These are phyloP conservation scores for Rhamphomyia laevipes DNA, from an alignment of 2,888 invertebrate genomes.

Conservation along the genomic window DNA sequence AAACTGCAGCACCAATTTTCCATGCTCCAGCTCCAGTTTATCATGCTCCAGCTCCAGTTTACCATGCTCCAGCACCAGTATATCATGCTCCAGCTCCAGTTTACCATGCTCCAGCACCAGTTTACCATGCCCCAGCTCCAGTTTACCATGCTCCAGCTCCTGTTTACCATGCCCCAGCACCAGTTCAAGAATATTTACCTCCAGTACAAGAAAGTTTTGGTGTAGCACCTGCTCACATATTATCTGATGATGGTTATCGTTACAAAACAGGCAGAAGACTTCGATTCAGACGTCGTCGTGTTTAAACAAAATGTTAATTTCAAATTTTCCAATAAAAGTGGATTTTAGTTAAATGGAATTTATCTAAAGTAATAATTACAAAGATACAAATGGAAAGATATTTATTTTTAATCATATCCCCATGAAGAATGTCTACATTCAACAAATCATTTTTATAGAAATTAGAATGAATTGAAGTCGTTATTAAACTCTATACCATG, in stretches of 20 bases:
- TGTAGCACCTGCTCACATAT: conserved; percentile 1
- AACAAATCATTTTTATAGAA: too few species aligned
- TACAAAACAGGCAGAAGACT: conserved; percentile 1
- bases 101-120: neutral
- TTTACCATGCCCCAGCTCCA: neutral
- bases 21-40: neutral
- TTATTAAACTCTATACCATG: too few species aligned
- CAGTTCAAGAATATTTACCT: conserved; percentile 24
- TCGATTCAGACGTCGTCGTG: neutral
- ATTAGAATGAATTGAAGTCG: too few species aligned
- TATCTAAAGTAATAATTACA: too few species aligned
- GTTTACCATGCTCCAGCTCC: too few species aligned
- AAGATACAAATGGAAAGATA: too few species aligned
- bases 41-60: neutral
- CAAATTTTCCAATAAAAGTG: too few species aligned
- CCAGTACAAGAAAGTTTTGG: conserved; percentile 1
- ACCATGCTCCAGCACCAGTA: neutral
- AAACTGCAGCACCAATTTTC: neutral
- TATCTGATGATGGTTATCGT: conserved; percentile 7
- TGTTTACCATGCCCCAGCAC: neutral
- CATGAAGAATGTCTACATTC: too few species aligned
- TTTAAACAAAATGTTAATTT: neutral
- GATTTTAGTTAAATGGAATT: too few species aligned
- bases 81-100: neutral
- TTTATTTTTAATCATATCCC: too few species aligned